These are phyloP conservation scores for Cyprinodon diabolis DNA, from an alignment of 2,797 vertebrate species.

Conservation along the genomic window DNA sequence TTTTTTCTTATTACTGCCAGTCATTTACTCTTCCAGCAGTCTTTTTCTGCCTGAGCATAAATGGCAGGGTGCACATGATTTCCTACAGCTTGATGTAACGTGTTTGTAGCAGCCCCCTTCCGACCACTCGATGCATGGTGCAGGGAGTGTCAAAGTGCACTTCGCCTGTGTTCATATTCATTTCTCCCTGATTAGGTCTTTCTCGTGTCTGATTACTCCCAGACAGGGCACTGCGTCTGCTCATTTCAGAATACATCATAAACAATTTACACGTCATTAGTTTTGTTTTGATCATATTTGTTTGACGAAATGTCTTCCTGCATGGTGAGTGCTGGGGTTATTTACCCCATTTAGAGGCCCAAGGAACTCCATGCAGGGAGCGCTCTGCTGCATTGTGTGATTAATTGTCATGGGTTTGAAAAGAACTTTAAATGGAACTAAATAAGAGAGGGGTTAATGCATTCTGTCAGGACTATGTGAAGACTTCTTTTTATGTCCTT, in stretches of 20 bases:
- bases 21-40: constrained; percentile 46
- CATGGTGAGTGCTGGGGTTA: constrained; percentile 72
- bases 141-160: constrained; percentile 57
- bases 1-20: constrained; percentile 47
- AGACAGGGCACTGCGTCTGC: constrained; percentile 60
- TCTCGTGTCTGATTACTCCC: constrained; percentile 74
- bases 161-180: constrained; percentile 70
- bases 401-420: constrained; percentile 73
- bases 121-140: constrained; percentile 29
- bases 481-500: constrained; percentile 10
- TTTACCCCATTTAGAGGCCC: constrained; percentile 77
- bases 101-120: constrained; percentile 42
- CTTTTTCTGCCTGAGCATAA: constrained; percentile 27
- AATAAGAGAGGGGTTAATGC: constrained; percentile 23
- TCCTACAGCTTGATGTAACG: constrained; percentile 16
- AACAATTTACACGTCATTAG: constrained; percentile 87
- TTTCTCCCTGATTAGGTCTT: constrained; percentile 79
- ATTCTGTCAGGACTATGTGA: neutral
- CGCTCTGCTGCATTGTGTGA: constrained; percentile 68
- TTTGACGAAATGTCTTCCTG: constrained; percentile 79
- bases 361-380: constrained; percentile 50
- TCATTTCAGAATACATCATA: constrained; percentile 80
- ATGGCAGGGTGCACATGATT: constrained; percentile 34
- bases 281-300: constrained; percentile 86
- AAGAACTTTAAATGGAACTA: constrained; percentile 54